Evolutionary conservation across 2,113 vertebrate genomes (phyloP).

Genomic region (Chelonoidis abingdonii): DNA sequence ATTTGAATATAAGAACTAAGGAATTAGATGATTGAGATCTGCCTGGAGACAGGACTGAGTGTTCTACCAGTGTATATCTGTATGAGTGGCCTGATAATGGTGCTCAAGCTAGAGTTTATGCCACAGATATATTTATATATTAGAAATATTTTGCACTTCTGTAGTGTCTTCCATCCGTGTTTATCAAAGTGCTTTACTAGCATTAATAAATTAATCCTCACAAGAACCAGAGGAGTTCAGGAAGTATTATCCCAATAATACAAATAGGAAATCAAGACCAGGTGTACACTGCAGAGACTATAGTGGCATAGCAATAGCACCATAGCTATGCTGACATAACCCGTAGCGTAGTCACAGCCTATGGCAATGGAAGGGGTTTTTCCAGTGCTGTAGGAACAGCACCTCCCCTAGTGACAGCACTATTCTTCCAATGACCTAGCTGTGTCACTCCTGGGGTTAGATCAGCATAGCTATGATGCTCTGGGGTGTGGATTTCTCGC

Average conservation of each 20-base stretch:
- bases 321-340: not conserved
- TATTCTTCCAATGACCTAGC: not conserved
- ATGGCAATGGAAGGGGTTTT: not conserved
- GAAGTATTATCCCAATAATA: not conserved
- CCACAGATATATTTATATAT: not conserved
- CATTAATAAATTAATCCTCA: not conserved
- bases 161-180: not conserved
- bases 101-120: not conserved
- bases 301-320: not conserved
- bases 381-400: not conserved
- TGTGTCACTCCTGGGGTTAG: not conserved
- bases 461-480: not conserved
- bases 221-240: not conserved
- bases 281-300: not conserved
- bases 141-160: not conserved
- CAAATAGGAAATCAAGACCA: not conserved
- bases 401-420: not conserved
- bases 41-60: not conserved
- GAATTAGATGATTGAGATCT: not conserved
- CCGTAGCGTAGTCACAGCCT: not conserved
- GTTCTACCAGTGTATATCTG: not conserved
- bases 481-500: not conserved
- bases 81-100: not conserved
- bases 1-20: not conserved
- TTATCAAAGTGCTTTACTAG: not conserved